Evolutionary conservation across 2,113 vertebrate genomes (phyloP), one percentile per base, ranked within the genome.

Genomic region (Cathartes aura): DNA sequence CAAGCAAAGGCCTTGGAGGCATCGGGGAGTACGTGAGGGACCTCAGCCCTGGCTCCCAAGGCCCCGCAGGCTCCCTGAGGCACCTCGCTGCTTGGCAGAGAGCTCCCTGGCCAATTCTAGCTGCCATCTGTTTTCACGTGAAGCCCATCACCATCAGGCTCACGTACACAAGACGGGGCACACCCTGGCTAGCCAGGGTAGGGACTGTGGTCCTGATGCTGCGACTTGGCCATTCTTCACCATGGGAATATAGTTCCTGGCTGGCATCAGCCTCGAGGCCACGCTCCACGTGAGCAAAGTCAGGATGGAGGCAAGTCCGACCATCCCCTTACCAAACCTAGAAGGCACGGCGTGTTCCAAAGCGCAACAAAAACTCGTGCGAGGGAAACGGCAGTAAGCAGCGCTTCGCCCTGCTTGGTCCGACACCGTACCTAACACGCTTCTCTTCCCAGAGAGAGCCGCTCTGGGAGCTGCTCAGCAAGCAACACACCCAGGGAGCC

Each of bases 371-470:
- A 15, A 32, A 26, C 32, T 27, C 14, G 1, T 1, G 8, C 2
- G 7, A 53, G 47, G 55, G 47, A n/a, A 59, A 7, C 9, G 1
- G 6, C 48, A 16, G 32, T 1, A 11, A 36, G 50, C 29, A 42
- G 72, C 12, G 4, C 62, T 59, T 42, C 10, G 1, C 30, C 38
- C 21, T 5, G 36, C 26, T 18, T 5, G 43, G 43, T 13, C 73
- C 4, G 14, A 26, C 32, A 2, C 63, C 15, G 6, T 12, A 12
- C 11, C 72, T 8, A 4, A n/a, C 36, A 6, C 1, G 9, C n/a
- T 30, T 8, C 63, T 4, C 56, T 8, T 53, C 34, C 64, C 38
- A 14, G 38, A 38, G 38, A 38, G 38, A 38, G 38, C 38, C 38
- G 38, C 38, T 9, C 26, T 0, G 17, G 48, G 38, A 62, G 47